Evolutionary conservation across 2,797 vertebrate genomes (phyloP).

Genomic region (Halcyon leucocephala): DNA sequence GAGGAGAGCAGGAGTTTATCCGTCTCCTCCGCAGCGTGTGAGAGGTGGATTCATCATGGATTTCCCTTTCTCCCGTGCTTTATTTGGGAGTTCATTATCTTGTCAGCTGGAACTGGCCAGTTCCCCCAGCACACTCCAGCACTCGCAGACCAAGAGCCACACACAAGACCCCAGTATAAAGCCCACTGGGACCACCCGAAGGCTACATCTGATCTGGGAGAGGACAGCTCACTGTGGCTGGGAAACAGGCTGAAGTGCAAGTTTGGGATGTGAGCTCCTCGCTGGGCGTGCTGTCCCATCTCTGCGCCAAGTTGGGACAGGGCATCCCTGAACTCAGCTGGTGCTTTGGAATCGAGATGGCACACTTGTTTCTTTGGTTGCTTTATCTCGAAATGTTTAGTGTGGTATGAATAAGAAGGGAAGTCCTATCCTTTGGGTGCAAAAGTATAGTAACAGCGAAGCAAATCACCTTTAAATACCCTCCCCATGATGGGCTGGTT

Average conservation of each 20-base stretch:
- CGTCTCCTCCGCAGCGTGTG: neutral
- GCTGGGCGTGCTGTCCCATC: neutral
- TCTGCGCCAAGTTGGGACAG: neutral
- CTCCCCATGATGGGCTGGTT: neutral
- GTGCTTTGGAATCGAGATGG: neutral
- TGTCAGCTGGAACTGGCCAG: conserved; percentile 36
- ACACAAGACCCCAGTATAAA: neutral
- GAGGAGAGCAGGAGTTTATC: conserved; percentile 44
- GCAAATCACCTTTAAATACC: neutral
- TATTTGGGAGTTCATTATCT: conserved; percentile 67
- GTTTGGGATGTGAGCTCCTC: neutral
- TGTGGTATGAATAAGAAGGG: neutral
- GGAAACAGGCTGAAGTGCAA: fast-evolving
- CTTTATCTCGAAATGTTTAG: neutral
- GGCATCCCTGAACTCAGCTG: neutral
- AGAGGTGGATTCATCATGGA: conserved; percentile 62
- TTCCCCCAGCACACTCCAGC: conserved; percentile 37
- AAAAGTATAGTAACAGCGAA: fast-evolving
- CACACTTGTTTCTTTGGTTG: neutral
- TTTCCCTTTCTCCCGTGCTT: conserved; percentile 49
- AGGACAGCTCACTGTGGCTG: fast-evolving
- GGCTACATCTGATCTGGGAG: neutral
- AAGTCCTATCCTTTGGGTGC: neutral
- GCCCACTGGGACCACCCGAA: neutral
- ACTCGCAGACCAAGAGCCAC: neutral